phyloP scores from a whole-genome alignment of 2,888 invertebrate genomes.

The Catocala fraxini region DNA sequence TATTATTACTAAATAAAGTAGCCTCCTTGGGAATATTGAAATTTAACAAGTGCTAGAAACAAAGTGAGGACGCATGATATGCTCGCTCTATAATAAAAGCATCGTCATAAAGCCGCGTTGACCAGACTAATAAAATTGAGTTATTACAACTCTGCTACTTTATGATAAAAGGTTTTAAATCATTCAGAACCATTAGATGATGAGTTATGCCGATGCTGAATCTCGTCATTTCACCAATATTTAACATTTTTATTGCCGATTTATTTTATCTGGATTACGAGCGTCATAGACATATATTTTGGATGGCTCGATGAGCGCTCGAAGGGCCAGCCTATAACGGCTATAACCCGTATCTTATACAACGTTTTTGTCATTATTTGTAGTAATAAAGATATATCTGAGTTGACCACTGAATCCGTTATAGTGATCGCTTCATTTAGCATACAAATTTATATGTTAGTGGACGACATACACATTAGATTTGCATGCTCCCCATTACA shows the following conservation, averaged over 20 bases:
- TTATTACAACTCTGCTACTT: constrained; percentile 84
- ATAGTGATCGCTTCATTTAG: constrained; percentile 84
- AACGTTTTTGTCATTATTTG: constrained; percentile 76
- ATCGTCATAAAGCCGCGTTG: constrained; percentile 80
- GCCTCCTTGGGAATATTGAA: constrained; percentile 66
- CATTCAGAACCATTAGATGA: constrained; percentile 86
- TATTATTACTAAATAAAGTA: constrained; percentile 58
- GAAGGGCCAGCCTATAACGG: constrained; percentile 62
- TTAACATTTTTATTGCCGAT: constrained; percentile 85
- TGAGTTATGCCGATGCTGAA: constrained; percentile 83
- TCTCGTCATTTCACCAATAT: constrained; percentile 83
- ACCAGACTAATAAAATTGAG: constrained; percentile 85
- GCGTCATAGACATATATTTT: constrained; percentile 78
- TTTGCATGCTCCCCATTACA: constrained; percentile 81
- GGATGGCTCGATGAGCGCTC: constrained; percentile 63
- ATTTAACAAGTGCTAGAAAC: constrained; percentile 69
- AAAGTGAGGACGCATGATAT: constrained; percentile 70
- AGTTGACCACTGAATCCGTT: constrained; percentile 83
- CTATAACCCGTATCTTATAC: constrained; percentile 66
- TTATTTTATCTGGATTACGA: constrained; percentile 79
- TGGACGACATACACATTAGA: constrained; percentile 76
- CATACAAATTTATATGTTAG: constrained; percentile 81
- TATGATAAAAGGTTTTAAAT: constrained; percentile 87
- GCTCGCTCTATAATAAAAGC: constrained; percentile 76
- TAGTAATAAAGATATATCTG: constrained; percentile 82